Conservation (phyloP, 2,888 invertebrate species). For the Tridacna gigas region DNA sequence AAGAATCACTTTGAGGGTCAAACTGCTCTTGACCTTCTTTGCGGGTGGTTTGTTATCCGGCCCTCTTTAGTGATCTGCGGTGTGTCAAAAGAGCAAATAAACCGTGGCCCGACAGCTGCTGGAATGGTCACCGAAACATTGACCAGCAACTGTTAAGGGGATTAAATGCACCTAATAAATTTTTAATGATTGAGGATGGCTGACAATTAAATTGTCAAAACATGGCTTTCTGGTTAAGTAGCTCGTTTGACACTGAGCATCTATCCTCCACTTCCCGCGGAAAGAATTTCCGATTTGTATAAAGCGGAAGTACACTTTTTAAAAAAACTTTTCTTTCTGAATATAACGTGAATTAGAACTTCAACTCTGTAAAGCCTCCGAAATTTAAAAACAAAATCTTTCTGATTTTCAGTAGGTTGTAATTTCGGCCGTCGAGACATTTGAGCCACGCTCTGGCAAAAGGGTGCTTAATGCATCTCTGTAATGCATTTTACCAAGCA, state of each 20-base stretch:
- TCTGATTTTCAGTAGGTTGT: too few relatives aligned
- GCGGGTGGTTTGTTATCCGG: constrained; percentile 51
- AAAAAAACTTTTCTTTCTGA: too few relatives aligned
- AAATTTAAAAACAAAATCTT: too few relatives aligned
- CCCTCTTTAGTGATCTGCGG: constrained; percentile 34
- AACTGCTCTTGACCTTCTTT: constrained; percentile 43
- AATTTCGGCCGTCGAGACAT: too few relatives aligned
- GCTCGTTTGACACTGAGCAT: neutral
- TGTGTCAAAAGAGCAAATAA: constrained; percentile 60
- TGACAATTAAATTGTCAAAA: constrained; percentile 32
- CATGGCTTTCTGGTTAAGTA: constrained; percentile 15
- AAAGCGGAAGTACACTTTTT: too few relatives aligned
- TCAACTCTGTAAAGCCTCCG: too few relatives aligned
- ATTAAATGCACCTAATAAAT: constrained; percentile 50
- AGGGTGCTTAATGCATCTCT: too few relatives aligned
- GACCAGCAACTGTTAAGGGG: constrained; percentile 36
- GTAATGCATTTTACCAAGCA: too few relatives aligned
- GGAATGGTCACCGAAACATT: constrained; percentile 37
- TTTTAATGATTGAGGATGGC: constrained; percentile 20
- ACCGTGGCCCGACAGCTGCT: constrained; percentile 51
- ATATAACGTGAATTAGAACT: too few relatives aligned
- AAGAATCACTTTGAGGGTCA: constrained; percentile 34
- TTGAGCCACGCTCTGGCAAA: too few relatives aligned
- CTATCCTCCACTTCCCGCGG: too few relatives aligned
- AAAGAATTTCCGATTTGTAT: too few relatives aligned